A percentile compares a stretch with the other conserved stretches of the same genome.
These are phyloP conservation scores for Leucoraja ocellata DNA, from an alignment of 2,797 vertebrate species.

Conservation along the genomic window DNA sequence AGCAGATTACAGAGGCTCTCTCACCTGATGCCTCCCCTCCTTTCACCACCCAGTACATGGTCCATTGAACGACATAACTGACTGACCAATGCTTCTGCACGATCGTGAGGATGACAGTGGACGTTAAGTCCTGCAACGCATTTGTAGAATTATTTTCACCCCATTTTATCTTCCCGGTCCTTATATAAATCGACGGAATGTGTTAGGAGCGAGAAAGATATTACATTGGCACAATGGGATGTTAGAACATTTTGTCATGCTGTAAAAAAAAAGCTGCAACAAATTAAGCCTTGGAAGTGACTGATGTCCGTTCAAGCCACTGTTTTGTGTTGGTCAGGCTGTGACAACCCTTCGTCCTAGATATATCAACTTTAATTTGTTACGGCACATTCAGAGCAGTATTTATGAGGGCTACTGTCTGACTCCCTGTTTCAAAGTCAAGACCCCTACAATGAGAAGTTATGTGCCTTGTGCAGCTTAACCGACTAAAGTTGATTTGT, in stretches of 20 bases:
- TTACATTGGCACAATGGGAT: neutral
- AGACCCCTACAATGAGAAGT: constrained; percentile 72
- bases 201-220: neutral
- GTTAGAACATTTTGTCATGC: neutral
- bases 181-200: neutral
- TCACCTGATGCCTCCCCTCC: neutral
- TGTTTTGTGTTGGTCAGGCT: neutral
- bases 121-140: neutral
- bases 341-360: constrained; percentile 67
- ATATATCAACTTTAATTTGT: constrained; percentile 74
- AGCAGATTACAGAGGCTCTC: neutral
- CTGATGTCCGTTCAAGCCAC: neutral
- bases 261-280: neutral
- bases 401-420: constrained; percentile 74
- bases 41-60: neutral
- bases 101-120: neutral
- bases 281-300: constrained; percentile 1
- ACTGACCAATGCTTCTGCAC: neutral
- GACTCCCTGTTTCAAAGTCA: constrained; percentile 75
- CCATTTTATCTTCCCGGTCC: neutral
- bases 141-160: neutral
- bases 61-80: neutral
- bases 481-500: constrained; percentile 94
- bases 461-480: constrained; percentile 83
- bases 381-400: constrained; percentile 71